Evolutionary conservation across 1,140 invertebrate genomes (phyloP).

Genomic region (Trinorchestia longiramus): DNA sequence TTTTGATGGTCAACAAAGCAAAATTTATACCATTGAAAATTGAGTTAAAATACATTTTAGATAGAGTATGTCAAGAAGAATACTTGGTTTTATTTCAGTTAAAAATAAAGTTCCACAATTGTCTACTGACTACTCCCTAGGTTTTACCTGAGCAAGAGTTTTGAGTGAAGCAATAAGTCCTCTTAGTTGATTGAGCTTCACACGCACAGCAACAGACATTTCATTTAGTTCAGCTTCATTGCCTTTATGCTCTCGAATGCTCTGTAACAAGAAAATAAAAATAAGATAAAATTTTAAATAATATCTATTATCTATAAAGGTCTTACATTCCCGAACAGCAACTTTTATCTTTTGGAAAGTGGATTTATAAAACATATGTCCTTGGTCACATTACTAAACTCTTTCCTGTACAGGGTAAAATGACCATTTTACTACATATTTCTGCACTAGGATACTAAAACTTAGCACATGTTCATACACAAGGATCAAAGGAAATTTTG

Average conservation of each 20-base stretch:
- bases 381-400: neutral
- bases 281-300: neutral
- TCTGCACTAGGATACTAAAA: too few species aligned
- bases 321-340: neutral
- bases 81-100: neutral
- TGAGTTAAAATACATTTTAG: too few species aligned
- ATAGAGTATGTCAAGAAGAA: neutral
- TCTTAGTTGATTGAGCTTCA: conserved; percentile 59
- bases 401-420: too few species aligned
- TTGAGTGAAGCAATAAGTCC: conserved; percentile 61
- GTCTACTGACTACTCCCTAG: neutral
- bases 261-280: conserved; percentile 54
- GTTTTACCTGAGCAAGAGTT: conserved; percentile 59
- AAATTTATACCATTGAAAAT: too few species aligned
- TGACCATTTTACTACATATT: too few species aligned
- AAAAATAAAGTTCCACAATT: neutral
- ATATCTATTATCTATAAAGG: neutral
- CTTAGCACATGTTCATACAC: too few species aligned
- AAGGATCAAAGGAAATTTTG: too few species aligned
- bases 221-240: conserved; percentile 62
- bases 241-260: conserved; percentile 61
- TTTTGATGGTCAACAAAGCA: too few species aligned
- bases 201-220: conserved; percentile 59
- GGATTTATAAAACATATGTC: neutral
- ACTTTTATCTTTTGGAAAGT: too few species aligned